Conservation (phyloP, 2,797 vertebrate genomes). For the Alcedo quadribrachys region DNA sequence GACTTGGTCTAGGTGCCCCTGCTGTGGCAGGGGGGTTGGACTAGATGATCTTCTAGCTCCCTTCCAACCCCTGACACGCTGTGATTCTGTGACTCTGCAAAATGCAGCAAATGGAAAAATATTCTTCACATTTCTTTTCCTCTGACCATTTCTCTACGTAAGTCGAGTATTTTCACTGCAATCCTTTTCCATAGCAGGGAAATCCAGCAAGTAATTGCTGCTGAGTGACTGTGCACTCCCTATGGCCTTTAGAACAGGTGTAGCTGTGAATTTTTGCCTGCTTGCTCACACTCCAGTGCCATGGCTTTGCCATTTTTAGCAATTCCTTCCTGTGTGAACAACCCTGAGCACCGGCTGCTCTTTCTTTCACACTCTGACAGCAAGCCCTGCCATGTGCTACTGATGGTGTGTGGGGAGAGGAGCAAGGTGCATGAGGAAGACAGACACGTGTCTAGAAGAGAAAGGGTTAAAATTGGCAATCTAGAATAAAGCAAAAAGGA, state of each 20-base stretch:
- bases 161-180: background rate
- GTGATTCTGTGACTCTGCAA: background rate
- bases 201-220: background rate
- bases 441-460: background rate
- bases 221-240: background rate
- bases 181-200: background rate
- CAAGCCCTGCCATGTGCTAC: slow-evolving; percentile 24
- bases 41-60: no score
- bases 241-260: background rate
- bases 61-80: no score
- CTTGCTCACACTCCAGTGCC: background rate
- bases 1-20: no score
- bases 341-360: background rate
- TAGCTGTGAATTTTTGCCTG: background rate
- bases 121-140: background rate
- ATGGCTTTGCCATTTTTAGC: background rate
- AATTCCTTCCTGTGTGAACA: slow-evolving; percentile 51
- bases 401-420: background rate
- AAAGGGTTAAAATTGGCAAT: background rate
- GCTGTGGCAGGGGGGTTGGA: no score
- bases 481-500: background rate
- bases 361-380: slow-evolving; percentile 43
- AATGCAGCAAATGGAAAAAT: background rate
- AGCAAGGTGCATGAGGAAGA: background rate
- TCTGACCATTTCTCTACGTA: background rate